phyloP scores from a whole-genome alignment of 1,140 invertebrate species.

The Drosophila equinoxialis region DNA sequence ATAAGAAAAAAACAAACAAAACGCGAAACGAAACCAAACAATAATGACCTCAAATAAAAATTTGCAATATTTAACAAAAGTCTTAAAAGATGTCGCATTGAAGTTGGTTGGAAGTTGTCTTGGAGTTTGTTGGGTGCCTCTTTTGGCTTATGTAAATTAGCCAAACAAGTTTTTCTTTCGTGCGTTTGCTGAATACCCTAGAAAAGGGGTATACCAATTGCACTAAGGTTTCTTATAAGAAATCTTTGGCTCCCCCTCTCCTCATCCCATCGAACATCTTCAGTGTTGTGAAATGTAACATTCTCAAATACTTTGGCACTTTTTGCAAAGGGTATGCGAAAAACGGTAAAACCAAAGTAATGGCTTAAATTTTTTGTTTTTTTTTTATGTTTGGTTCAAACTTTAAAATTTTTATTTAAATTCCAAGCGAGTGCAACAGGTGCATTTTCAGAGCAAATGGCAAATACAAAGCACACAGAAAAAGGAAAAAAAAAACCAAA shows the following conservation, averaged over 20 bases:
- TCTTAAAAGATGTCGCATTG: constrained; percentile 12
- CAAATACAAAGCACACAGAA: constrained; percentile 2
- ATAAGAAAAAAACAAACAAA: not conserved
- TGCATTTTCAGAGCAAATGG: constrained; percentile 28
- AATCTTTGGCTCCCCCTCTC: no score
- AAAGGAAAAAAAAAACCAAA: constrained; percentile 6
- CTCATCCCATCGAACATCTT: no score
- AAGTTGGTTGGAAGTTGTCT: not conserved
- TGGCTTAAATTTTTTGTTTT: not conserved
- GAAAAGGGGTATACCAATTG: not conserved
- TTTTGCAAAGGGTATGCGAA: not conserved
- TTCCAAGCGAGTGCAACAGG: constrained; percentile 53
- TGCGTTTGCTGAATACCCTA: not conserved
- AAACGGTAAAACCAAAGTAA: not conserved
- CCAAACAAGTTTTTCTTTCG: constrained; percentile 11
- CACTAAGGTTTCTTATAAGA: no score
- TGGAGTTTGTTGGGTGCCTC: not conserved
- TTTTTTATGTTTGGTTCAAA: constrained; percentile 42
- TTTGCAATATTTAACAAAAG: constrained; percentile 11
- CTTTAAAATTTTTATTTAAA: constrained; percentile 37
- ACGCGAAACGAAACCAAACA: not conserved
- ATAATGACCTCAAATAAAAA: constrained; percentile 10
- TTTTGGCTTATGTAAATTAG: constrained; percentile 14
- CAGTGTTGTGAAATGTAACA: no score
- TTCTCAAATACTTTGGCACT: no score